phyloP scores from a whole-genome alignment of 2,113 vertebrate species.

The Trichomycterus rosablanca region DNA sequence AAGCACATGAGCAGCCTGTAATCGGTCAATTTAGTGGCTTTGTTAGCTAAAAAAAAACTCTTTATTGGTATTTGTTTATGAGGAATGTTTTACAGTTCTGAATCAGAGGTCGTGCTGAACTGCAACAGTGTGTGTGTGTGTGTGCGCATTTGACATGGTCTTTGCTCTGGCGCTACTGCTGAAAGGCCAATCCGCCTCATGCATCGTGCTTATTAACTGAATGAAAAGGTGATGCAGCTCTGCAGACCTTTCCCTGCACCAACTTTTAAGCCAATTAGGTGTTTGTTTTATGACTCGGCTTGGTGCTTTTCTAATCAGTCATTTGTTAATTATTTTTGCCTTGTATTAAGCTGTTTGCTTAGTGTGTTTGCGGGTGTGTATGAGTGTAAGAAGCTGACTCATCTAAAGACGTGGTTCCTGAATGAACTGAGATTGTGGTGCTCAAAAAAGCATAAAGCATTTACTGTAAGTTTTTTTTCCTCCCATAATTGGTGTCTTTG shows the following conservation, averaged over 20 bases:
- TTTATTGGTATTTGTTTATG: too few relatives aligned
- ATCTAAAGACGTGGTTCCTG: slow-evolving; percentile 37
- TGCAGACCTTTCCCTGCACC: slow-evolving; percentile 8
- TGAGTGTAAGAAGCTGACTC: slow-evolving; percentile 12
- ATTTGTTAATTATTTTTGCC: slow-evolving; percentile 38
- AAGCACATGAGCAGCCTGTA: too few relatives aligned
- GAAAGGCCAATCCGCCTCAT: slow-evolving; percentile 18
- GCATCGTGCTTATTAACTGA: slow-evolving; percentile 28
- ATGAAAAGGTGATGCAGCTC: slow-evolving; percentile 33
- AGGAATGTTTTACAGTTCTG: too few relatives aligned
- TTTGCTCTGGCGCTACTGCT: background rate
- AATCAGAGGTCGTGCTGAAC: too few relatives aligned
- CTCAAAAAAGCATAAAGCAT: slow-evolving; percentile 31
- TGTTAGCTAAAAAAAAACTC: too few relatives aligned
- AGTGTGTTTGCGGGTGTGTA: background rate
- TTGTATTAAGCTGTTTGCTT: slow-evolving; percentile 13
- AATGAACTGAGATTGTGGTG: slow-evolving; percentile 29
- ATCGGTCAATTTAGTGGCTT: too few relatives aligned
- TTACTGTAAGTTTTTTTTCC: too few relatives aligned
- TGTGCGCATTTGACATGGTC: background rate
- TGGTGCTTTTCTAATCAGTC: slow-evolving; percentile 26
- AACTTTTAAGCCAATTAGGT: slow-evolving; percentile 31
- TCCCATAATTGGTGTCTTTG: slow-evolving; percentile 16
- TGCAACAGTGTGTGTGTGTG: slow-evolving; percentile 4
- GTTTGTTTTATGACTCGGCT: slow-evolving; percentile 36